Evolutionary conservation across 2,113 vertebrate genomes (phyloP), one percentile per base, ranked within the genome.

Genomic region (Stigmatopora argus): DNA sequence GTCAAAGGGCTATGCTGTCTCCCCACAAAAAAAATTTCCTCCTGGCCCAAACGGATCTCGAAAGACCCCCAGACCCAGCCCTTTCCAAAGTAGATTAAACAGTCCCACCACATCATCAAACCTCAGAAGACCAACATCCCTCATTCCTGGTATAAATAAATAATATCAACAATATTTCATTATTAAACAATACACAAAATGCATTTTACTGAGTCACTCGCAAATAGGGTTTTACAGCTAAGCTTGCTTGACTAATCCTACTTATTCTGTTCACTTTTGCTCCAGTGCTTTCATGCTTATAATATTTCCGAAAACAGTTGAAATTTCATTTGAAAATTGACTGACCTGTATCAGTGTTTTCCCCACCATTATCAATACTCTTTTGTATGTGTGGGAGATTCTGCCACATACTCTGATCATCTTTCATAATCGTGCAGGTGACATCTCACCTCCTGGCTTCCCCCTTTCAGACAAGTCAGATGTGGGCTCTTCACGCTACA

Each of bases 401-500:
- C n/a, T 31, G 11, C n/a, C 60, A 67, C 15, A 4, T 13, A 2
- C 35, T 19, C 9, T 9, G 15, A 10, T n/a, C 14, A 4, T 7
- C 26, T 13, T 3, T 23, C 0, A 18, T 48, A 41, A 57, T 5
- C 46, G 21, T 66, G 7, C 80, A 92, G 91, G 86, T 2, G 41
- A 78, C 56, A 45, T 83, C 64, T 69, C 79, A 48, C 79, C 82
- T 17, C 48, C 83, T 80, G 69, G 93, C 89, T 57, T 94, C 90
- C 86, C 90, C 90, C 70, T 92, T 87, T 73, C 88, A 83, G 83
- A 92, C 88, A 83, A 78, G 55, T 88, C 86, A 0, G 88, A 89
- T 74, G 71, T 93, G 64, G 77, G 93, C 34, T 93, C 93, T 6
- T 95, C 94, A 23, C 93, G 91, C 84, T 96, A 91, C 79, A 93